phyloP scores from a whole-genome alignment of 2,797 vertebrate species.

The Tiaroga cobitis region DNA sequence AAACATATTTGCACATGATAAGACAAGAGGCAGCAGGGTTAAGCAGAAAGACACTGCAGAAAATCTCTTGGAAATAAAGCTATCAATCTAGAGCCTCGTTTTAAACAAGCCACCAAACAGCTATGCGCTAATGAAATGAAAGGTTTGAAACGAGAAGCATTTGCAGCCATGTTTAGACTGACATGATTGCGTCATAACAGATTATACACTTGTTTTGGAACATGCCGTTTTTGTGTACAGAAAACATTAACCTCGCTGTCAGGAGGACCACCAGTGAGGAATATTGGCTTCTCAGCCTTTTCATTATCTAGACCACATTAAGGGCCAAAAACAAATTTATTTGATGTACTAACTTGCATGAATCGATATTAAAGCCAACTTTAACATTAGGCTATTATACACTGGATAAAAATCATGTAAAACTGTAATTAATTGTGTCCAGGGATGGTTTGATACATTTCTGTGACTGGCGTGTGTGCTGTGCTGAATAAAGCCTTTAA shows the following conservation, averaged over 20 bases:
- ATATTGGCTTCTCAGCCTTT: neutral
- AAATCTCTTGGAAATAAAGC: neutral
- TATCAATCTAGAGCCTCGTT: neutral
- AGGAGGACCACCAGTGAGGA: neutral
- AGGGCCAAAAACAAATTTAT: neutral
- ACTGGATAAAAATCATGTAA: neutral
- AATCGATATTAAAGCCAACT: neutral
- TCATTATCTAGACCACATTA: neutral
- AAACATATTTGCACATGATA: constrained; percentile 40
- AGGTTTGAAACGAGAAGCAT: neutral
- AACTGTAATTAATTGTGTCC: neutral
- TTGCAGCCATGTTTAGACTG: neutral
- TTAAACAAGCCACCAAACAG: neutral
- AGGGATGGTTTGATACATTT: neutral
- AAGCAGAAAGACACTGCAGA: neutral
- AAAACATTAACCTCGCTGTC: neutral
- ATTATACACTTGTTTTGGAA: neutral
- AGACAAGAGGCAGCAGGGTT: neutral
- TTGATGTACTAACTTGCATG: too few relatives aligned
- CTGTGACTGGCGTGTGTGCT: neutral
- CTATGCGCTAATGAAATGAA: neutral
- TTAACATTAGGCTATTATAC: neutral
- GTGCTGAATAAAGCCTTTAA: neutral
- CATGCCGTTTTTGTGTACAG: neutral
- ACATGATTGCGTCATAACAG: neutral